Percentiles rank a stretch among this genome's conserved stretches.
Evolutionary conservation across 2,797 vertebrate species (phyloP).

Genomic region (Bucorvus abyssinicus): DNA sequence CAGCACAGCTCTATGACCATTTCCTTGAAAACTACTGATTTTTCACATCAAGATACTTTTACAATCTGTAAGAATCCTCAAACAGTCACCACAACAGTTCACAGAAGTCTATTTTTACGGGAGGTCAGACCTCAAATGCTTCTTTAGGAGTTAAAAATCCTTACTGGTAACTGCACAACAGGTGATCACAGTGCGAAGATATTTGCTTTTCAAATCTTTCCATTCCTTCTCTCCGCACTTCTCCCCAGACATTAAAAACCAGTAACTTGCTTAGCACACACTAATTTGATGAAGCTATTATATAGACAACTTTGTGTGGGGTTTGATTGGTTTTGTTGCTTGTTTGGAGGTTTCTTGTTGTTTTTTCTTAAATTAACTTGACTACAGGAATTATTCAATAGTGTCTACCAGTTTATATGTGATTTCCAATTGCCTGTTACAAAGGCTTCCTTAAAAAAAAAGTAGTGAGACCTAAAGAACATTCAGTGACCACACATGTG

Average conservation of each 20-base stretch:
- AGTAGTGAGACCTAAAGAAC: neutral
- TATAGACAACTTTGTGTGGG: accelerated
- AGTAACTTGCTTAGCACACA: neutral
- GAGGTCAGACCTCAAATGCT: neutral
- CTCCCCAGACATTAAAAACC: neutral
- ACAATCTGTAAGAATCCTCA: neutral
- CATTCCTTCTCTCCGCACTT: neutral
- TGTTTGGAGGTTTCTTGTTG: neutral
- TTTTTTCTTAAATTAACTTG: neutral
- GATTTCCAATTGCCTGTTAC: neutral
- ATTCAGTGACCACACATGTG: neutral
- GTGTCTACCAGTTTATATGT: neutral
- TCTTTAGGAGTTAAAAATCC: neutral
- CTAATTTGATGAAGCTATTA: neutral
- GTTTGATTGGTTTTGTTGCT: neutral
- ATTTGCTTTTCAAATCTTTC: neutral
- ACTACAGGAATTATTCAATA: neutral
- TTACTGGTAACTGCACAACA: neutral
- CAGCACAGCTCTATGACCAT: neutral
- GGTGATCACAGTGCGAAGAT: neutral
- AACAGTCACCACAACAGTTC: neutral
- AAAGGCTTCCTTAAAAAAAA: neutral
- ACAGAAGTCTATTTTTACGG: neutral
- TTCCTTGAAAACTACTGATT: neutral
- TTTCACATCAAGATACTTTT: neutral